These are phyloP conservation scores for Florisuga fusca DNA, from an alignment of 2,797 vertebrate genomes.

Conservation along the genomic window DNA sequence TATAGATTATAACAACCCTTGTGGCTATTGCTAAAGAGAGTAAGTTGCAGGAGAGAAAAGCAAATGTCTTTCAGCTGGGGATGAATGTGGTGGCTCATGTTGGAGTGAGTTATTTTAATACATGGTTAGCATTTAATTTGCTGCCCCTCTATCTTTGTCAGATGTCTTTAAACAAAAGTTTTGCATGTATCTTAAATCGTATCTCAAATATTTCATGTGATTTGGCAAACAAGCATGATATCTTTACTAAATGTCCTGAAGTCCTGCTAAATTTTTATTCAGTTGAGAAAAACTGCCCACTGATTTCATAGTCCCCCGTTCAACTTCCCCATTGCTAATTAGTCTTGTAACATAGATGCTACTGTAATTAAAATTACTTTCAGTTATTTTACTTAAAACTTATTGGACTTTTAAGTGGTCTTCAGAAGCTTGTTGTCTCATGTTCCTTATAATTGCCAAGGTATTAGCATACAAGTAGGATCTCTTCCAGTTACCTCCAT, in stretches of 20 bases:
- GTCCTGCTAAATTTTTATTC: neutral
- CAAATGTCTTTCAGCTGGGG: conserved; percentile 8
- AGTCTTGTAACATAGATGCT: neutral
- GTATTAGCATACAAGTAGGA: neutral
- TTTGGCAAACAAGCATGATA: neutral
- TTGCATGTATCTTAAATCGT: neutral
- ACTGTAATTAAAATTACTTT: neutral
- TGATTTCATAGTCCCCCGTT: neutral
- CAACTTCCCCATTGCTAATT: neutral
- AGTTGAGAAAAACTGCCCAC: neutral
- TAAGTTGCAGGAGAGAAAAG: neutral
- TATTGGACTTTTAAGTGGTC: neutral
- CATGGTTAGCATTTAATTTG: neutral
- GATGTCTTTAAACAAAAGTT: neutral
- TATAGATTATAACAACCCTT: neutral
- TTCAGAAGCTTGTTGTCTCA: neutral
- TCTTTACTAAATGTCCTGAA: neutral
- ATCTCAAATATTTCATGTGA: neutral
- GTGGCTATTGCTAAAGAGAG: neutral
- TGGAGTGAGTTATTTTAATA: conserved; percentile 9
- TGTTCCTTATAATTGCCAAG: neutral
- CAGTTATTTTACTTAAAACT: neutral
- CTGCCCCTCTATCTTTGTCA: neutral
- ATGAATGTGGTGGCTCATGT: neutral
- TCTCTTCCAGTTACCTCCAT: neutral